Evolutionary conservation across 92 coral and sea anemone genomes (phyloP), one percentile per base, ranked within the genome.

Genomic region (Virgularia gustaviana): DNA sequence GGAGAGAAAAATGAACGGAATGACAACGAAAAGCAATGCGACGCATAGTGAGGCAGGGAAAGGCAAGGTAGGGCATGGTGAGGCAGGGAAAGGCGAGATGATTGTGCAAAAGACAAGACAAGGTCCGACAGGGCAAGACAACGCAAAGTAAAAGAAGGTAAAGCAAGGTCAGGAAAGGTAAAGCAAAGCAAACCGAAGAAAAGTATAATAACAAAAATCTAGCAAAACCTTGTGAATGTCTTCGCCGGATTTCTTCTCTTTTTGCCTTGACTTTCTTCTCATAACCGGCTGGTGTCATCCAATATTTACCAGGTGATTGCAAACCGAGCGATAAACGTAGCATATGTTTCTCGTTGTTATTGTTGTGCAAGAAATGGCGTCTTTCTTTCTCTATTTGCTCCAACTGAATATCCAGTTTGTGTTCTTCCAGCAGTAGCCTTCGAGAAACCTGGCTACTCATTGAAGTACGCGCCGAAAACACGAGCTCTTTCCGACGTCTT

Each of bases 331-430:
- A 65, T 18, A 65, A 44, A 35, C 30, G 56, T 10, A 65, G n/a
- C 72, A 65, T 24, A 29, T 65, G 47, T 65, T 41, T 41, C 56
- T 65, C 72, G 72, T 44, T 65, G 12, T 33, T 65, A 20, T 65
- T 65, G 23, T 32, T 65, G 20, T 29, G 24, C 12, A 65, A 9
- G 32, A 65, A 65, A 10, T 12, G 72, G 24, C 51, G 41, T 44
- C 72, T 53, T 42, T 65, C 72, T 42, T 65, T 65, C 18, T 65
- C 72, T 22, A 65, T 65, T 29, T 65, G 55, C 9, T 65, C 56
- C 20, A 65, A 37, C 30, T 23, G 72, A 4, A 65, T 22, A 20
- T 65, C 35, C 1, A 65, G 36, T 43, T 65, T 65, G 38, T 65
- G 72, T 28, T 65, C 72, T 42, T 65, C 56, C 27, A 65, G 31